A percentile compares a stretch with the other conserved stretches of the same genome.
These are phyloP conservation scores for Crocallis elinguaria DNA, from an alignment of 2,888 invertebrate genomes.

Conservation along the genomic window DNA sequence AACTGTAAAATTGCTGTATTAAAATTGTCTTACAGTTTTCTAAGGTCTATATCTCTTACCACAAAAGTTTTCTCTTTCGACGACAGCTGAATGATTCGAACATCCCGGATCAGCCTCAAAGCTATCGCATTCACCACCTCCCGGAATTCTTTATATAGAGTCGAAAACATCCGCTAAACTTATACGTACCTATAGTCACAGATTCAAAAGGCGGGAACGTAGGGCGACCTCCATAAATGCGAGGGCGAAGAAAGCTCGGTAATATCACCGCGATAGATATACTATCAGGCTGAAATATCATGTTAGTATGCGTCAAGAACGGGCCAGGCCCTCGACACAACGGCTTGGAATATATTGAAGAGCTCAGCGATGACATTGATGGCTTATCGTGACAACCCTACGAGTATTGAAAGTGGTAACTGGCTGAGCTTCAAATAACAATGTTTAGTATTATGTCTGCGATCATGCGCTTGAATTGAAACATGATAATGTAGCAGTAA, in stretches of 20 bases:
- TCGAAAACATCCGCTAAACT: constrained; percentile 10
- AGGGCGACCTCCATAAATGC: constrained; percentile 29
- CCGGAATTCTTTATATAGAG: constrained; percentile 1
- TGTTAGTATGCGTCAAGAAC: constrained; percentile 27
- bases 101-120: neutral
- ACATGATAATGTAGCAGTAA: neutral
- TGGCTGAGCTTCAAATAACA: neutral
- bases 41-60: neutral
- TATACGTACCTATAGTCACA: constrained; percentile 1
- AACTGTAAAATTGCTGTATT: too few species aligned
- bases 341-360: constrained; percentile 16
- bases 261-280: constrained; percentile 37
- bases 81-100: neutral
- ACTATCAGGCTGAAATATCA: constrained; percentile 41
- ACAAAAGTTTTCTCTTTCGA: neutral
- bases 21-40: too few species aligned
- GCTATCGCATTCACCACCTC: neutral
- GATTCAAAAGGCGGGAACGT: constrained; percentile 28
- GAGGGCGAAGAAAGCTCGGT: constrained; percentile 34
- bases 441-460: neutral
- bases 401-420: neutral
- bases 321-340: constrained; percentile 19
- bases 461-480: neutral
- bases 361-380: neutral
- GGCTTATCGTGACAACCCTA: neutral